Evolutionary conservation across 2,113 vertebrate species (phyloP).

Genomic region (Lepus americanus): DNA sequence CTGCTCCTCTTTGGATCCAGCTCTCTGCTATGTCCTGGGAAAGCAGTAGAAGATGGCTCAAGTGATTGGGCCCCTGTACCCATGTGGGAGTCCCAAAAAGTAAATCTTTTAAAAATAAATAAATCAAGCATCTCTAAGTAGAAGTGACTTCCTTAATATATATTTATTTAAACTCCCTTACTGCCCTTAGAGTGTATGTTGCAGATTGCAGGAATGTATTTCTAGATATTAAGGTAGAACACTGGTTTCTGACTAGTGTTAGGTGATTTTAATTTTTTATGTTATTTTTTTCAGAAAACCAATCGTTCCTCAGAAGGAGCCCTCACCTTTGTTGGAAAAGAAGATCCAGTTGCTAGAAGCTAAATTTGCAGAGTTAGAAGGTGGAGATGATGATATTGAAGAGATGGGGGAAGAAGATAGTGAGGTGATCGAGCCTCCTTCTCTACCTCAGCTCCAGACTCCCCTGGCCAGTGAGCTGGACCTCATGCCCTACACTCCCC

Average conservation of each 20-base stretch:
- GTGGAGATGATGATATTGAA: conserved; percentile 96
- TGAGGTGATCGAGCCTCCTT: conserved; percentile 92
- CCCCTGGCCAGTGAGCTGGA: conserved; percentile 94
- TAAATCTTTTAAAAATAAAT: conserved; percentile 34
- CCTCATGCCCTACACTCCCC: conserved; percentile 95
- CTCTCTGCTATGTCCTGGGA: too few species aligned
- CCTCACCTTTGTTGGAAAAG: conserved; percentile 96
- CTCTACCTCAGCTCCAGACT: conserved; percentile 94
- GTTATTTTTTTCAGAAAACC: conserved; percentile 91
- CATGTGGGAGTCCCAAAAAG: too few species aligned
- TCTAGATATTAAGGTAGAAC: conserved; percentile 26
- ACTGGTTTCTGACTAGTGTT: conserved; percentile 40
- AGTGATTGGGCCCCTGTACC: too few species aligned
- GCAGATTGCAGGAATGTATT: background rate
- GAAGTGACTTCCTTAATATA: conserved; percentile 40
- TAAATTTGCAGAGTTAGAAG: conserved; percentile 98
- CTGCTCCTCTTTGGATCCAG: too few species aligned
- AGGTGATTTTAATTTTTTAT: conserved; percentile 61
- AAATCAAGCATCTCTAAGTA: conserved; percentile 5
- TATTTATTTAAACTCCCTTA: background rate
- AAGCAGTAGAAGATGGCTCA: too few species aligned
- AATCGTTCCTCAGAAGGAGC: conserved; percentile 98
- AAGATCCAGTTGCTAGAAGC: conserved; percentile 98
- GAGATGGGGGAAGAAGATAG: conserved; percentile 97
- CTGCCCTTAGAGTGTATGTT: background rate